Percentiles rank a stretch among this genome's conserved stretches.
Evolutionary conservation across 2,113 vertebrate species (phyloP).

Genomic region (Pachycephala philippinensis): DNA sequence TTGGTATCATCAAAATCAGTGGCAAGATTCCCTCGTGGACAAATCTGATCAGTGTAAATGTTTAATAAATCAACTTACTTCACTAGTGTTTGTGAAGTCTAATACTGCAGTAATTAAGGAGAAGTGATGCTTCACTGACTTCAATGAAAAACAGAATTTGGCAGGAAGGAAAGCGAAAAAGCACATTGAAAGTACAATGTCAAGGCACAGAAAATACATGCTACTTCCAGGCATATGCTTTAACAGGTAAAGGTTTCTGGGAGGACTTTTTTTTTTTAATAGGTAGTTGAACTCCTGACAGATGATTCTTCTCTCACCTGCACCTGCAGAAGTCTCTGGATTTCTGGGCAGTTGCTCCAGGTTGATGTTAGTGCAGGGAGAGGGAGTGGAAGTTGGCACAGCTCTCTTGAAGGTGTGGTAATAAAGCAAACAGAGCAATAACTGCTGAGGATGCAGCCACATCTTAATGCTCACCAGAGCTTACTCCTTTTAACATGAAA

Average conservation of each 20-base stretch:
- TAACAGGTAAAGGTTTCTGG: not conserved
- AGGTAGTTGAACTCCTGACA: not conserved
- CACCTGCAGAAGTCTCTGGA: not conserved
- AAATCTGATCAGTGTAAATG: not conserved
- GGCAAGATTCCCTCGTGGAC: not conserved
- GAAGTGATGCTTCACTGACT: not conserved
- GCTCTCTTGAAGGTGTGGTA: not conserved
- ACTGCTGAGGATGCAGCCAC: not conserved
- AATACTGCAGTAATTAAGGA: not conserved
- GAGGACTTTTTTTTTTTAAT: not conserved
- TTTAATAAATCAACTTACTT: not conserved
- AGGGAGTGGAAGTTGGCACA: not conserved
- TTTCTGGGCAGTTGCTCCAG: not conserved
- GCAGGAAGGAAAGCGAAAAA: not conserved
- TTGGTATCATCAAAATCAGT: slow-evolving; percentile 30
- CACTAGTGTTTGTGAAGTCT: not conserved
- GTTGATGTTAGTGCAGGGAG: not conserved
- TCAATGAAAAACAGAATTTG: slow-evolving; percentile 35
- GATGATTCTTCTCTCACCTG: not conserved
- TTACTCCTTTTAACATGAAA: not conserved
- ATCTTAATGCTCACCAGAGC: not conserved
- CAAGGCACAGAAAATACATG: slow-evolving; percentile 56
- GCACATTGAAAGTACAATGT: slow-evolving; percentile 7
- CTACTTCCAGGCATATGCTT: slow-evolving; percentile 27
- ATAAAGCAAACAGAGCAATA: not conserved